Percentiles rank a stretch among this genome's conserved stretches.
Conservation (phyloP, 2,113 vertebrate genomes). For the Glareola pratincola region DNA sequence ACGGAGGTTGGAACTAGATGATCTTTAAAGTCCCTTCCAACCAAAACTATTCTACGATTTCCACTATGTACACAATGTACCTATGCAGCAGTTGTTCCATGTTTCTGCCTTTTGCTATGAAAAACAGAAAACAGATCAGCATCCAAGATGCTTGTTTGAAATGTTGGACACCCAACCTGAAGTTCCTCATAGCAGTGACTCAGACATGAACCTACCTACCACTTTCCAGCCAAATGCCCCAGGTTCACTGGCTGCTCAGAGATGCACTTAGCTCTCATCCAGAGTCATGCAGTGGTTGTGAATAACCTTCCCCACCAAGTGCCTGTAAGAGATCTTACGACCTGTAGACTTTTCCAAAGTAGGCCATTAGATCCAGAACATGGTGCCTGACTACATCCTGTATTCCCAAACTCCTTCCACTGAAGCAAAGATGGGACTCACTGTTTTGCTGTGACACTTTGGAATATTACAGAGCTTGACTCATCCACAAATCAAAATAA, state of each 20-base stretch:
- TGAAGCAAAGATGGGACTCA: background rate
- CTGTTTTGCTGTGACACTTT: background rate
- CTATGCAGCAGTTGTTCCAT: background rate
- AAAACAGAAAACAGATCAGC: background rate
- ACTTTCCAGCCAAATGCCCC: background rate
- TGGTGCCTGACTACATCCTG: background rate
- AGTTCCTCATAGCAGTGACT: background rate
- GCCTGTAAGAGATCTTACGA: background rate
- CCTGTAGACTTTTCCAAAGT: background rate
- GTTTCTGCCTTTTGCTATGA: background rate
- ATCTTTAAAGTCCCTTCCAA: no score
- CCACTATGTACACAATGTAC: background rate
- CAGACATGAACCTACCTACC: background rate
- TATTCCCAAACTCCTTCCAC: background rate
- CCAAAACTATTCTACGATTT: background rate
- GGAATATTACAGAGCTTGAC: background rate
- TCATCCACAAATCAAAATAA: background rate
- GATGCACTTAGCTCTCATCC: background rate
- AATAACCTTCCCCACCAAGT: background rate
- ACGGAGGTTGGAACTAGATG: no score
- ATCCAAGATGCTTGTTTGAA: background rate
- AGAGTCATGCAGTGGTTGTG: background rate
- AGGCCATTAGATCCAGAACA: background rate
- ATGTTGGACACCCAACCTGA: background rate
- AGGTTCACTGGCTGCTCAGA: background rate